Conservation (phyloP, 2,113 vertebrate genomes). For the Tursiops truncatus region DNA sequence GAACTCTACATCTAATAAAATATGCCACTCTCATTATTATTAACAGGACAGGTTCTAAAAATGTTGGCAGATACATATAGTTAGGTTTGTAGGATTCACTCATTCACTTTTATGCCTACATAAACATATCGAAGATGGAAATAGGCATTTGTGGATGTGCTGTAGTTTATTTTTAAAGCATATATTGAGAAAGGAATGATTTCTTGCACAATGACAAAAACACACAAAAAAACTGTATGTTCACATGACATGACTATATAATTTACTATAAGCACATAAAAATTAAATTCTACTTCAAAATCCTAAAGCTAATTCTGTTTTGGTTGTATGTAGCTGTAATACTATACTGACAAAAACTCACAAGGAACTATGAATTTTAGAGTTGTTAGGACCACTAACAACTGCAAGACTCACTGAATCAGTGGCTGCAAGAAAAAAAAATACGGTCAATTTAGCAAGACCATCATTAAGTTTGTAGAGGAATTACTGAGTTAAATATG, state of each 20-base stretch:
- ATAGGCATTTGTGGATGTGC: not conserved
- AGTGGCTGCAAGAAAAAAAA: not conserved
- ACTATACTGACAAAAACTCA: not conserved
- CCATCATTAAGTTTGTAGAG: not conserved
- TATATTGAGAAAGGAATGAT: not conserved
- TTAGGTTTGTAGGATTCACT: constrained; percentile 40
- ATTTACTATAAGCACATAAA: not conserved
- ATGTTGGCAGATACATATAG: constrained; percentile 47
- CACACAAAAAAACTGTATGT: not conserved
- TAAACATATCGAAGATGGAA: constrained; percentile 32
- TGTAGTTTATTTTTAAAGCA: constrained; percentile 1
- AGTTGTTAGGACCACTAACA: not conserved
- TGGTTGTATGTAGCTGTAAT: not conserved
- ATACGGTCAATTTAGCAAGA: not conserved
- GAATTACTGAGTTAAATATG: not conserved
- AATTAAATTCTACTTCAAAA: not conserved
- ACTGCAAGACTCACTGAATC: not conserved
- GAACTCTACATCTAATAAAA: constrained; percentile 68
- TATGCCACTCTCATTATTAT: constrained; percentile 68
- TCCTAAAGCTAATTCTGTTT: not conserved
- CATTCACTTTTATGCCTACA: constrained; percentile 61
- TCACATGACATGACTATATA: not conserved
- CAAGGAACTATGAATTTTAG: not conserved
- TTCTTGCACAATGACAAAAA: not conserved
- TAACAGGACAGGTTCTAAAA: constrained; percentile 67